Conservation (phyloP, 2,797 vertebrate genomes). For the Eremophila alpestris region DNA sequence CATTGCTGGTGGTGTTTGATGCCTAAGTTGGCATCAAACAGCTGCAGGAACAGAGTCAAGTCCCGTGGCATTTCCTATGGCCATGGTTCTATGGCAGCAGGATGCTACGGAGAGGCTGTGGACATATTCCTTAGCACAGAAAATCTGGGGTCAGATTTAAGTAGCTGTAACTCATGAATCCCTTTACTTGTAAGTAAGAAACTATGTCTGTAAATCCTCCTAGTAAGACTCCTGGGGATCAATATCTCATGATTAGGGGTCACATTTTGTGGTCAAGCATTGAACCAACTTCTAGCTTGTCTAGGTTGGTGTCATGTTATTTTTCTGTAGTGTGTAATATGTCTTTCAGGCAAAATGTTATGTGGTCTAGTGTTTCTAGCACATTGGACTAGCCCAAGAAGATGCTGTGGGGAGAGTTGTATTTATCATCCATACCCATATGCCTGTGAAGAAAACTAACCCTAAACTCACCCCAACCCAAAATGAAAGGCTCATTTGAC, state of each 20-base stretch:
- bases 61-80: not conserved
- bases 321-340: not conserved
- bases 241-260: not conserved
- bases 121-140: not conserved
- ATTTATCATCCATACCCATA: not conserved
- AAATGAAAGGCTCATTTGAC: not conserved
- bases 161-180: not conserved
- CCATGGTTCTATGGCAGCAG: rapidly evolving
- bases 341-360: not conserved
- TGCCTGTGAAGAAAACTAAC: not conserved
- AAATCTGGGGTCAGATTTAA: not conserved
- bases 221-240: not conserved
- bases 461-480: not conserved
- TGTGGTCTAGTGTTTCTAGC: not conserved
- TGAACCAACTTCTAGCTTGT: not conserved
- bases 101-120: not conserved
- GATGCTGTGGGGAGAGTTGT: not conserved
- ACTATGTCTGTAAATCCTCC: not conserved
- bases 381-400: not conserved
- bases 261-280: not conserved
- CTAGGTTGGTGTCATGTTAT: not conserved
- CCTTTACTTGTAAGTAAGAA: not conserved
- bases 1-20: not conserved
- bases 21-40: not conserved
- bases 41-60: not conserved